Evolutionary conservation across 2,888 invertebrate species (phyloP), one percentile per base, ranked within the genome.

Genomic region (Nemapogon koenigi): DNA sequence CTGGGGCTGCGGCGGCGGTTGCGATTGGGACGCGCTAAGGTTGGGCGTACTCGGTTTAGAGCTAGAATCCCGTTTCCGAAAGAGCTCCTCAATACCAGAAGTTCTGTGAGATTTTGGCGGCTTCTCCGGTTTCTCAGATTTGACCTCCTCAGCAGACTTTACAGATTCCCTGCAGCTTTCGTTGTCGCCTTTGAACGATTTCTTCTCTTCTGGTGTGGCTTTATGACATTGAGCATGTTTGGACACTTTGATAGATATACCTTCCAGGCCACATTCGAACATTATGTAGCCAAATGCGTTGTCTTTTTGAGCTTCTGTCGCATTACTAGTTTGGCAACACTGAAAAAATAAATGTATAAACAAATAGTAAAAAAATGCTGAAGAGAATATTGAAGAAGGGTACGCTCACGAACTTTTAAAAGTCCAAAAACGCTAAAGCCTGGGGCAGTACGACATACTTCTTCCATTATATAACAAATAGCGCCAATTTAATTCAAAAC

Each of bases 211-310:
- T 16, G 73, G 69, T 44, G 86, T 86, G 0, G 85, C 83, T 55
- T 90, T 89, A 52, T 90, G 89, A 41, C 89, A 88, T 53, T 89
- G 88, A 0, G 90, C 89, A 49, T 89, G 85, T 50, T 90, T 87
- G 19, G 71, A 69, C 3, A 82, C 81, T 59, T 93, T 93, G 13
- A 96, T 82, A 7, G 88, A 86, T 11, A 96, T 89, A 1, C 94
- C 93, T 71, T 97, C 97, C 22, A 97, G 71, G 0, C 97, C 97
- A 58, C 94, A 93, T 67, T 97, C 97, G 57, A 95, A 95, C 96
- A 97, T 97, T 38, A 97, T 95, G 59, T 92, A 96, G 14, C 95
- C 95, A 40, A 93, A 78, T 41, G 87, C 84, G 49, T 84, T 87
- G 42, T 88, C 76, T 19, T 81, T 82, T 48, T 82, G 79, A 17